A percentile compares a stretch with the other conserved stretches of the same genome.
Conservation (phyloP, 1,140 invertebrate genomes). For the Bombyx mandarina region DNA sequence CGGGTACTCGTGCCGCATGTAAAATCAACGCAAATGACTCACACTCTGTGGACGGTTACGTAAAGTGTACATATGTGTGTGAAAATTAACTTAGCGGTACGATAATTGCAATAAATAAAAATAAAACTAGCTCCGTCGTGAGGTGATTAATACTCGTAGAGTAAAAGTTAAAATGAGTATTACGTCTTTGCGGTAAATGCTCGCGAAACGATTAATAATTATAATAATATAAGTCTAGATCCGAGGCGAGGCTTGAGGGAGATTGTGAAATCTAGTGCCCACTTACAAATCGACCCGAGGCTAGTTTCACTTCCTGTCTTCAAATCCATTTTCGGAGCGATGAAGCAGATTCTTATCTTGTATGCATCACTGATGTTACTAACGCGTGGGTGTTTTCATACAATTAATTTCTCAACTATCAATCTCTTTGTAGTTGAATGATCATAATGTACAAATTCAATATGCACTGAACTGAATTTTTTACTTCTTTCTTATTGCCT, state of each 20-base stretch:
- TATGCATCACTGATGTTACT: neutral
- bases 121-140: neutral
- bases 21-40: neutral
- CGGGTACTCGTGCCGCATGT: neutral
- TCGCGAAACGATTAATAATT: too few relatives aligned
- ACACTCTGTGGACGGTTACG: conserved; percentile 1
- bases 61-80: neutral
- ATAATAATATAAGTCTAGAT: neutral
- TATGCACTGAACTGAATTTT: too few relatives aligned
- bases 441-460: too few relatives aligned
- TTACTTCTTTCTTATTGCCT: too few relatives aligned
- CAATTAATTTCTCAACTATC: too few relatives aligned
- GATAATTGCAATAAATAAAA: conserved; percentile 3
- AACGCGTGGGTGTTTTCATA: too few relatives aligned
- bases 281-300: conserved; percentile 10
- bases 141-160: too few relatives aligned
- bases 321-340: conserved; percentile 11
- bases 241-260: conserved; percentile 4
- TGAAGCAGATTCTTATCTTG: conserved; percentile 10
- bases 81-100: neutral
- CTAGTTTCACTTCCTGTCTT: conserved; percentile 17
- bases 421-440: too few relatives aligned
- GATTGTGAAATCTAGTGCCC: conserved; percentile 15
- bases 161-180: too few relatives aligned
- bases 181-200: too few relatives aligned